Evolutionary conservation across 1,140 invertebrate species (phyloP), one percentile per base, ranked within the genome.

Genomic region (Zaprionus inermis): DNA sequence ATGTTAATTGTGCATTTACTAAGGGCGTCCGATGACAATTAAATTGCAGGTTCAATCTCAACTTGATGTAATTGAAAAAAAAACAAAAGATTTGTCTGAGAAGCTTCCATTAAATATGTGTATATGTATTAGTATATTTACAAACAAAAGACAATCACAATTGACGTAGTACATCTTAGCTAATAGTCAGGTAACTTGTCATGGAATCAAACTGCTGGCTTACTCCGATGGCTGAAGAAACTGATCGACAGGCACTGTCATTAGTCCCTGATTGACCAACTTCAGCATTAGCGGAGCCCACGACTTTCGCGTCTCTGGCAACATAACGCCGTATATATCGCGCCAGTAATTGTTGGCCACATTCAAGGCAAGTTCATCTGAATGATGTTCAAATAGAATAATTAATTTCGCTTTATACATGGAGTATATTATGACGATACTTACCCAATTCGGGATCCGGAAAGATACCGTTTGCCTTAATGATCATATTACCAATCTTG

Each of bases 281-380:
- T 78, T 76, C 51, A 91, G 44, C 16, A 92, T 14, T 28, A 92
- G 57, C 0, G 91, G 91, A 22, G 75, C 76, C 91, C 91, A 92
- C 32, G 78, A 78, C 18, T 81, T 59, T 18, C 84, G 72, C 3
- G 91, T 92, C 68, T 92, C 90, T 0, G 91, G 91, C 44, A 92
- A 57, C 24, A 92, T 77, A 20, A 86, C 77, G 28, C 81, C 78
- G 41, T 91, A 91, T n/a, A 92, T 80, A 46, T 91, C 81, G 38
- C 81, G 81, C 91, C 91, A 92, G 61, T 92, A 91, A 28, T 86
- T 88, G 81, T 92, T 92, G 2, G 84, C 80, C 16, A 92, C 85
- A 67, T 86, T 83, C 20, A 92, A 10, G 0, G 83, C 86, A 24
- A 92, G 44, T 63, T 89, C 58, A 79, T 92, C 91, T 92, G 57